A percentile compares a stretch with the other conserved stretches of the same genome.
Evolutionary conservation across 92 coral and sea anemone genomes (phyloP).

Genomic region (Parazoanthus swiftii): DNA sequence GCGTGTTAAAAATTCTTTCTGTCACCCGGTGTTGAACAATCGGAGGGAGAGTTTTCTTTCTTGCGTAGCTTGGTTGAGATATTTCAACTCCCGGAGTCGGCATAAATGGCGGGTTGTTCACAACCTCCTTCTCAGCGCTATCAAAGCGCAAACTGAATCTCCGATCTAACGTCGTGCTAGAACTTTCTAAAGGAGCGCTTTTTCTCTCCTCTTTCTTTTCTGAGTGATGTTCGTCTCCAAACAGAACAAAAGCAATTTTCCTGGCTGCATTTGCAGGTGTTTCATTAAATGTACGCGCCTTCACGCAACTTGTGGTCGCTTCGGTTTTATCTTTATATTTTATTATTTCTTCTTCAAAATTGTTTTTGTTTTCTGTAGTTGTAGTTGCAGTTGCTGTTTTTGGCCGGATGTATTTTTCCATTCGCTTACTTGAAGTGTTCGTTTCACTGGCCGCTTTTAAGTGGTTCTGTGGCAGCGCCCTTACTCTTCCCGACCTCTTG

Average conservation of each 20-base stretch:
- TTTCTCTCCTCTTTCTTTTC: not conserved
- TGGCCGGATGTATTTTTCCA: slow-evolving; percentile 3
- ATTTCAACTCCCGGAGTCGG: not conserved
- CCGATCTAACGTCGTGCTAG: not conserved
- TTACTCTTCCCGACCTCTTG: not conserved
- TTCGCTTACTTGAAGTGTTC: not conserved
- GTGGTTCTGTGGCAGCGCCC: not conserved
- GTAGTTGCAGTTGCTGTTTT: not conserved
- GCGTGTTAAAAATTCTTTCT: slow-evolving; percentile 7
- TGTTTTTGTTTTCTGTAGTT: not conserved
- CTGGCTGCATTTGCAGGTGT: not conserved
- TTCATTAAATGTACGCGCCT: not conserved
- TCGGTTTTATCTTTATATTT: not conserved
- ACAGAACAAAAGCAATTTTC: not conserved
- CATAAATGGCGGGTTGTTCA: not conserved
- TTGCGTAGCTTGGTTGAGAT: not conserved
- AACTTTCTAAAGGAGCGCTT: not conserved
- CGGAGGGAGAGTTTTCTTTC: slow-evolving; percentile 6
- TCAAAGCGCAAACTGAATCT: not conserved
- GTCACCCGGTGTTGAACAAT: slow-evolving; percentile 6
- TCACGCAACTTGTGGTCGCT: not conserved
- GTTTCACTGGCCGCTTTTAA: not conserved
- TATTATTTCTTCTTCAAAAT: not conserved
- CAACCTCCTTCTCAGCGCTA: not conserved
- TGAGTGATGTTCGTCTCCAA: not conserved